Base-by-base conservation (phyloP, 2,797 vertebrate genomes). In the Chromis chromis region DNA sequence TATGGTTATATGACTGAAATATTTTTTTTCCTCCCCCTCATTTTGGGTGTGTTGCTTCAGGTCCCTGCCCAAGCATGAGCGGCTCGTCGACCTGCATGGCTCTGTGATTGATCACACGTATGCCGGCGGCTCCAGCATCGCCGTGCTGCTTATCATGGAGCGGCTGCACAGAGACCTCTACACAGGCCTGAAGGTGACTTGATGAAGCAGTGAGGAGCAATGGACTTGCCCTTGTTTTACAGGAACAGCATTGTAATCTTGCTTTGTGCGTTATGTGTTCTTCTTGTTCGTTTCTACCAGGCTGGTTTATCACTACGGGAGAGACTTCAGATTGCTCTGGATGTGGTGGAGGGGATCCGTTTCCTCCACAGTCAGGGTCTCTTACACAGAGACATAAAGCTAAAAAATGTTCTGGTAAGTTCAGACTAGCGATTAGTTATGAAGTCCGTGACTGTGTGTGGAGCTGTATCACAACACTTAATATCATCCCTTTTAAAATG, bases 401-500 rank as follows among this genome's bases (percentile, higher is more conserved):
- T 99, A 16, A 99, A 99, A 91, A 99, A 99, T 17, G 98, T 99
- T 70, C 93, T 99, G 96, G 98, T 99, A 68, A 94, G 95, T 78
- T 70, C 25, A 24, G 7, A 61, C 2, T 31, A 52, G 28, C 14
- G 6, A 28, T 3, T 5, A n/a, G 52, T 50, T 65, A 22, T n/a
- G 8, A 17, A 22, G 11, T 4, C 48, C 21, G 14, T 17, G 40
- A 1, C 4, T 31, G 6, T 31, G 31, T 9, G 31, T 31, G 31
- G 7, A 31, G 31, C 8, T 31, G n/a, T 49, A 16, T 46, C 4
- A 7, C 27, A 21, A 27, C 13, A 14, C 55, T 16, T 63, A 22
- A 16, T 63, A 21, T 33, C n/a, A 50, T 22, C 16, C 1, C 36
- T 42, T 9, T 17, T 14, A 40, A n/a, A 19, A 39, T 48, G 4